phyloP scores from a whole-genome alignment of 1,140 invertebrate species.

The Lasaia peninsularis region DNA sequence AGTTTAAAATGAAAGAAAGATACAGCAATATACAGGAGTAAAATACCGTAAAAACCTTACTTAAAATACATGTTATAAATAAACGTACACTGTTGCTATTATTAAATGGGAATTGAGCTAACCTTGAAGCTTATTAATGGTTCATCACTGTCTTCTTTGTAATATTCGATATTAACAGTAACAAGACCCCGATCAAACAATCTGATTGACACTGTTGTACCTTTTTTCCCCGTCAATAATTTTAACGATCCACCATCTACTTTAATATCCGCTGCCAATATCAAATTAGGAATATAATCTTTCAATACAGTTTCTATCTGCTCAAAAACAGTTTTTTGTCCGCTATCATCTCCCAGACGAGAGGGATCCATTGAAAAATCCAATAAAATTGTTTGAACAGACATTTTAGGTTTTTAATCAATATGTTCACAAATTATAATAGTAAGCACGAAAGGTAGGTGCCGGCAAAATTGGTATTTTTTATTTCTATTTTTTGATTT shows the following conservation, averaged over 20 bases:
- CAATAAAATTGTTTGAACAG: slow-evolving; percentile 88
- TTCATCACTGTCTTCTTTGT: slow-evolving; percentile 84
- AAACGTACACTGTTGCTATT: slow-evolving; percentile 20
- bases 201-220: slow-evolving; percentile 83
- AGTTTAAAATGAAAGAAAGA: too few relatives aligned
- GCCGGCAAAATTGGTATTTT: too few relatives aligned
- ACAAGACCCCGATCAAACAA: slow-evolving; percentile 85
- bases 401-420: too few relatives aligned
- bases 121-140: slow-evolving; percentile 86
- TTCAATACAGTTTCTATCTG: slow-evolving; percentile 82
- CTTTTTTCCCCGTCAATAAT: slow-evolving; percentile 82
- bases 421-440: too few relatives aligned
- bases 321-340: slow-evolving; percentile 81
- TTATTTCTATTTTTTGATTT: too few relatives aligned
- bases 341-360: slow-evolving; percentile 80
- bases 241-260: slow-evolving; percentile 83
- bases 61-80: not conserved
- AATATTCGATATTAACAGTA: slow-evolving; percentile 90
- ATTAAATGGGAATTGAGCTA: slow-evolving; percentile 46
- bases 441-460: too few relatives aligned
- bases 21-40: not conserved
- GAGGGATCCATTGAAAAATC: slow-evolving; percentile 87
- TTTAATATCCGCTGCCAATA: slow-evolving; percentile 79
- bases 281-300: slow-evolving; percentile 83
- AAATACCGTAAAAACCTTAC: not conserved